Evolutionary conservation across 2,888 invertebrate genomes (phyloP).

Genomic region (Hydropsyche betteni): DNA sequence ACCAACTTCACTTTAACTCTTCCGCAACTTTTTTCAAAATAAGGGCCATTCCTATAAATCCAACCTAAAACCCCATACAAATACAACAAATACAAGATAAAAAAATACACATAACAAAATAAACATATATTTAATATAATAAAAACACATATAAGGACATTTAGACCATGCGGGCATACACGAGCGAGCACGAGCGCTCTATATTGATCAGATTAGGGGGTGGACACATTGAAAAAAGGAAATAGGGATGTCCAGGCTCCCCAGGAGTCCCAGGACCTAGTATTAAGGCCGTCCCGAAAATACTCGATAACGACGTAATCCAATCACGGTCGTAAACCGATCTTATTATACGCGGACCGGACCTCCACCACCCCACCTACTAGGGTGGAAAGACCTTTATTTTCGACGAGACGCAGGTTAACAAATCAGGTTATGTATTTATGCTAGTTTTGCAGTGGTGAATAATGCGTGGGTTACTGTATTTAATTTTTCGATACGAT

Average conservation of each 20-base stretch:
- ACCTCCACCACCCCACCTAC: neutral
- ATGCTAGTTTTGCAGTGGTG: no score
- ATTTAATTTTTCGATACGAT: no score
- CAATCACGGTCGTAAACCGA: constrained; percentile 32
- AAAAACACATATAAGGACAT: neutral
- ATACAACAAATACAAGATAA: no score
- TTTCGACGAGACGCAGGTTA: constrained; percentile 17
- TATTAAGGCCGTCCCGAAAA: constrained; percentile 29
- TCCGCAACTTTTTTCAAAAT: no score
- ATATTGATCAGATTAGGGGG: constrained; percentile 17
- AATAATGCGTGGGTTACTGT: no score
- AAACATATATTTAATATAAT: neutral
- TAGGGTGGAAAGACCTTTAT: constrained; percentile 5
- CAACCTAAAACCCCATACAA: no score
- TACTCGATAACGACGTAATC: constrained; percentile 33
- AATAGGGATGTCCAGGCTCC: constrained; percentile 15
- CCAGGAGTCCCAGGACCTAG: neutral
- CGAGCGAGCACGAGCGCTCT: no score
- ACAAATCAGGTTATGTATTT: constrained; percentile 13
- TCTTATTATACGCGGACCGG: constrained; percentile 26
- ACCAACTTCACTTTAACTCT: no score
- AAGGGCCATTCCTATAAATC: no score
- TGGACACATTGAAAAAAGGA: constrained; percentile 22
- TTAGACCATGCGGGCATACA: neutral
- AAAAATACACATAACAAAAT: neutral